Evolutionary conservation across 2,888 invertebrate genomes (phyloP).

Genomic region (Polyommatus icarus): DNA sequence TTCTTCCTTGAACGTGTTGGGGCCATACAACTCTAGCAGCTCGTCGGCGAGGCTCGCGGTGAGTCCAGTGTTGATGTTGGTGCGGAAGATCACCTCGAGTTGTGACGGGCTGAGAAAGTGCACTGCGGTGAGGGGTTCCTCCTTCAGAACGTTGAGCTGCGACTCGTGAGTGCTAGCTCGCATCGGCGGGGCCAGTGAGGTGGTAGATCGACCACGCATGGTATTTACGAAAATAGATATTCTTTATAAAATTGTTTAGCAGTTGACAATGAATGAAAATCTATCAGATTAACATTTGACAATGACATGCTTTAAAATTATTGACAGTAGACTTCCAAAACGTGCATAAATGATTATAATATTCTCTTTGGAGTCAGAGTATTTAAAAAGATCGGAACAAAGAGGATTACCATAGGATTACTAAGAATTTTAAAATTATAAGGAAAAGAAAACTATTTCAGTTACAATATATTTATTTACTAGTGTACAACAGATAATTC

Average conservation of each 20-base stretch:
- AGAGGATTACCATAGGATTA: neutral
- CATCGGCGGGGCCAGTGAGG: conserved; percentile 46
- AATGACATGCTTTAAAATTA: neutral
- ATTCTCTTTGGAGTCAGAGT: neutral
- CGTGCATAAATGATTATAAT: no score
- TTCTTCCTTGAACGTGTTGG: conserved; percentile 82
- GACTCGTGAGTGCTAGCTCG: conserved; percentile 47
- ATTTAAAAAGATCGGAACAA: neutral
- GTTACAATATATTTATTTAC: conserved; percentile 9
- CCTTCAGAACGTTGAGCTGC: conserved; percentile 58
- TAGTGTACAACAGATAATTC: neutral
- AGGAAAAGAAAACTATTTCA: neutral
- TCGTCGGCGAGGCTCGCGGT: conserved; percentile 75
- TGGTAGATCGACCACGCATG: conserved; percentile 47
- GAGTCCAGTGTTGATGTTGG: conserved; percentile 75
- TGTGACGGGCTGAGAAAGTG: conserved; percentile 69
- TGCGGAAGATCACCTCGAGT: conserved; percentile 67
- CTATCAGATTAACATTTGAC: neutral
- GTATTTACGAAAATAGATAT: conserved; percentile 34
- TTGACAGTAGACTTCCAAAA: neutral
- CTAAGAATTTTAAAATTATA: no score
- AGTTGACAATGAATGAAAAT: neutral
- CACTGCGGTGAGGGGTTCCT: conserved; percentile 67
- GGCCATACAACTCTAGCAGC: conserved; percentile 77
- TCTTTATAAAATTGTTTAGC: neutral